Evolutionary conservation across 2,797 vertebrate species (phyloP), one percentile per base, ranked within the genome.

Genomic region (Toxotes lorentzi): DNA sequence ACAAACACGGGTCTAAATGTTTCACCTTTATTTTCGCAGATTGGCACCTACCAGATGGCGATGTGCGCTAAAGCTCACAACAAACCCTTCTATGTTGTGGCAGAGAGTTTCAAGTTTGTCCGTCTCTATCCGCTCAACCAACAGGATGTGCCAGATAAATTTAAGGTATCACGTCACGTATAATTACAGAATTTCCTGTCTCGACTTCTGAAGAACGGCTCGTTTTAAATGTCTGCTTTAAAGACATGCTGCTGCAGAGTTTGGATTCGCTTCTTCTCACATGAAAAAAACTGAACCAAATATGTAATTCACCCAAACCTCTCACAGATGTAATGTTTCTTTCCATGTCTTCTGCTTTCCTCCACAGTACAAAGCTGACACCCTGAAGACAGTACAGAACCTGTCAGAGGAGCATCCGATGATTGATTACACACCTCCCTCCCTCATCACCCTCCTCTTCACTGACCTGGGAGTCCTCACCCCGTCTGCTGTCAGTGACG

Each of bases 101-200:
- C 98, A 0, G 98, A 99, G 91, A 99, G 98, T 68, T 99, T 99
- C 89, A 99, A 99, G 86, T 99, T 99, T 41, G 98, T 99, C 0
- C 94, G 98, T 2, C 97, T 99, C 23, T 99, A 98, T 78, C 98
- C 98, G 1, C 96, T 99, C 34, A 99, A 99, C 92, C 98, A 99
- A 63, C 97, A 97, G 83, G 98, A 99, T 0, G 97, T 99, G 11
- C 98, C 98, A 0, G 97, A 98, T 51, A 96, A 96, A 73, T 99
- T 99, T 86, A 99, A 99, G 98, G 68, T 69, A 47, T 19, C 23
- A 4, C 5, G 2, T 66, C 47, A 6, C 3, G 27, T 50, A 8
- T 38, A 13, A 17, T 14, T 7, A 34, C 27, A 17, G 43, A 17
- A 17, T 11, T 12, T 50, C 10, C 23, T 21, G 5, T n/a, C 9